These are phyloP conservation scores for Acleris literana DNA, from an alignment of 2,888 invertebrate genomes.

Conservation along the genomic window DNA sequence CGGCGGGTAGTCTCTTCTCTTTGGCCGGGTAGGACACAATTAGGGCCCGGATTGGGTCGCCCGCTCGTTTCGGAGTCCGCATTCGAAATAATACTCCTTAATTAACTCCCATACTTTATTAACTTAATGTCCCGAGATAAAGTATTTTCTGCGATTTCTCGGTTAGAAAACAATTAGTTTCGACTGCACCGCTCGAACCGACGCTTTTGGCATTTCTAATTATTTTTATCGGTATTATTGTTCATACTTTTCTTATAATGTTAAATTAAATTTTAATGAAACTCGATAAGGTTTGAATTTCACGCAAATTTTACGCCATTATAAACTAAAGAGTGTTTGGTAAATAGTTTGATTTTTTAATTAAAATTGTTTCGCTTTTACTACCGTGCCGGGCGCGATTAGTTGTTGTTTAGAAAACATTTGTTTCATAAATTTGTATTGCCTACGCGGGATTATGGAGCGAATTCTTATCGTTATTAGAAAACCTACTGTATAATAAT, in stretches of 20 bases:
- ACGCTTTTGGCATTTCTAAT: slow-evolving; percentile 45
- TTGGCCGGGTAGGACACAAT: slow-evolving; percentile 76
- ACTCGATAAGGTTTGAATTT: slow-evolving; percentile 75
- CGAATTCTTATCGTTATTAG: neutral
- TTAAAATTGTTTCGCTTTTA: slow-evolving; percentile 69
- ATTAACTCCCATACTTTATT: slow-evolving; percentile 84
- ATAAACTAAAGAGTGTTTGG: slow-evolving; percentile 79
- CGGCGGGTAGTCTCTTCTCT: slow-evolving; percentile 61
- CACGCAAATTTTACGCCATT: slow-evolving; percentile 77
- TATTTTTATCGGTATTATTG: slow-evolving; percentile 65
- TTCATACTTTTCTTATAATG: slow-evolving; percentile 56
- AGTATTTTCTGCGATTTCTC: slow-evolving; percentile 59
- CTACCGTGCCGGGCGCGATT: slow-evolving; percentile 50
- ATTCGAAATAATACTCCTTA: slow-evolving; percentile 69
- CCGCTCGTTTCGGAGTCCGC: slow-evolving; percentile 62
- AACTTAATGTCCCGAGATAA: slow-evolving; percentile 74
- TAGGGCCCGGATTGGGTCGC: slow-evolving; percentile 69
- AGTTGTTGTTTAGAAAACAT: slow-evolving; percentile 64
- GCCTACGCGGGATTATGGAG: slow-evolving; percentile 1
- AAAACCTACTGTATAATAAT: neutral
- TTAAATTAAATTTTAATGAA: slow-evolving; percentile 71
- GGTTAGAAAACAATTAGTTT: slow-evolving; percentile 57
- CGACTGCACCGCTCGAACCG: slow-evolving; percentile 52
- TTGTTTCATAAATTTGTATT: slow-evolving; percentile 19
- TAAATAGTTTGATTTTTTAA: slow-evolving; percentile 81